Percentiles rank a stretch among this genome's conserved stretches.
Evolutionary conservation across 2,113 vertebrate species (phyloP).

Genomic region (Mustela nigripes): DNA sequence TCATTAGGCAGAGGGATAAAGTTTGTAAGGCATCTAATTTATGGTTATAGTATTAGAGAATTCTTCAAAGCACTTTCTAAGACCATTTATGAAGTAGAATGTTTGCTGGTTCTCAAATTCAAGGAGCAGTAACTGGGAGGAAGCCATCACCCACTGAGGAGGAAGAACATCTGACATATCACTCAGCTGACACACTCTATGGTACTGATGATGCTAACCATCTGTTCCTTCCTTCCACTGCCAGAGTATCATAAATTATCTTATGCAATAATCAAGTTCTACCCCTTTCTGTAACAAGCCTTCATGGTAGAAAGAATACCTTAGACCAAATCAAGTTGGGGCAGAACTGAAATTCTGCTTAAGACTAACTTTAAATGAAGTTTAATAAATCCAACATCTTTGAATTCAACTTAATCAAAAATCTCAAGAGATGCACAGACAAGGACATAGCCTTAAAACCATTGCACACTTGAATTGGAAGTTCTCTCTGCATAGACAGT

Average conservation of each 20-base stretch:
- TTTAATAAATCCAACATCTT: background rate
- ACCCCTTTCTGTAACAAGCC: background rate
- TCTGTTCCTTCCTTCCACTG: slow-evolving; percentile 45
- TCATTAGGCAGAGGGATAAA: background rate
- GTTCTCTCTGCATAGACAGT: background rate
- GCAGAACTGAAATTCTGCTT: background rate
- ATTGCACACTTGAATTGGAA: background rate
- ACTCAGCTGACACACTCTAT: background rate
- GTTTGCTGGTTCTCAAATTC: background rate
- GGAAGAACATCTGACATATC: background rate
- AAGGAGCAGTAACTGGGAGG: background rate
- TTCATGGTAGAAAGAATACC: background rate
- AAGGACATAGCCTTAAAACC: background rate
- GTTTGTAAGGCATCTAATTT: background rate
- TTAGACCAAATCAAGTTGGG: background rate
- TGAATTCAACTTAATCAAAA: background rate
- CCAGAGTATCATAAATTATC: slow-evolving; percentile 20
- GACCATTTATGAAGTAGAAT: background rate
- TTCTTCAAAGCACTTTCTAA: background rate
- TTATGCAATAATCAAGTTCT: background rate
- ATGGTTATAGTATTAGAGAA: background rate
- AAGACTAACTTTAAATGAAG: slow-evolving; percentile 21
- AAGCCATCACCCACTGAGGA: background rate
- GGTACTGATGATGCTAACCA: background rate
- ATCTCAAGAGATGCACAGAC: background rate